These are phyloP conservation scores for Danio kyathit DNA, from an alignment of 2,797 vertebrate species.

Conservation along the genomic window DNA sequence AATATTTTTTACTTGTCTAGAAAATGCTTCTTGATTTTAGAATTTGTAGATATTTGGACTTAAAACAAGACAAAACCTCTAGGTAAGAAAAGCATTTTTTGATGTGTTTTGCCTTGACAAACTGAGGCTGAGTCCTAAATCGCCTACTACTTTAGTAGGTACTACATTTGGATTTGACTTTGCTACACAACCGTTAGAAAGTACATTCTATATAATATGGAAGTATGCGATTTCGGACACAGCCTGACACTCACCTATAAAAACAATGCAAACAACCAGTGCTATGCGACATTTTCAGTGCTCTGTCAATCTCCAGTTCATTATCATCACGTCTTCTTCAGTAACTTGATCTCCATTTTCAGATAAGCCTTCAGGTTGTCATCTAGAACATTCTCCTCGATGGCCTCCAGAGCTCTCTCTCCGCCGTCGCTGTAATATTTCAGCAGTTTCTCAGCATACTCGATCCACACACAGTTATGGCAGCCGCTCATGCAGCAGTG, in stretches of 20 bases:
- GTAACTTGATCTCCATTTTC: conserved; percentile 88
- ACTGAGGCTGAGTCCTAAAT: too few species aligned
- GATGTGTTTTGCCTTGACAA: too few species aligned
- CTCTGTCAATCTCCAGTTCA: neutral
- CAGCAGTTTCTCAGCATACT: conserved; percentile 85
- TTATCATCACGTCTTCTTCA: conserved; percentile 69
- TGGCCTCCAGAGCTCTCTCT: conserved; percentile 77
- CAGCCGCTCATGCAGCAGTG: conserved; percentile 97
- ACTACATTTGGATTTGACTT: too few species aligned
- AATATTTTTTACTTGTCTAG: too few species aligned
- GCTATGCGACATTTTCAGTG: neutral
- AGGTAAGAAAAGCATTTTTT: too few species aligned
- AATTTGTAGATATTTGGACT: too few species aligned
- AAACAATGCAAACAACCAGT: neutral
- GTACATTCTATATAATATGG: too few species aligned
- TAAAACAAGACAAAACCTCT: too few species aligned
- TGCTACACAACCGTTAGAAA: too few species aligned
- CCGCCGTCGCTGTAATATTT: conserved; percentile 82
- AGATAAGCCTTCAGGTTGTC: conserved; percentile 91
- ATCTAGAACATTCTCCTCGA: conserved; percentile 86
- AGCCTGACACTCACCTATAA: neutral
- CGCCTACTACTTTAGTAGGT: too few species aligned
- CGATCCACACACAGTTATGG: conserved; percentile 93
- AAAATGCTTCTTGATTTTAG: too few species aligned
- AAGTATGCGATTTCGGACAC: neutral